Evolutionary conservation across 2,797 vertebrate species (phyloP), one percentile per base, ranked within the genome.

Genomic region (Centroberyx gerrardi): DNA sequence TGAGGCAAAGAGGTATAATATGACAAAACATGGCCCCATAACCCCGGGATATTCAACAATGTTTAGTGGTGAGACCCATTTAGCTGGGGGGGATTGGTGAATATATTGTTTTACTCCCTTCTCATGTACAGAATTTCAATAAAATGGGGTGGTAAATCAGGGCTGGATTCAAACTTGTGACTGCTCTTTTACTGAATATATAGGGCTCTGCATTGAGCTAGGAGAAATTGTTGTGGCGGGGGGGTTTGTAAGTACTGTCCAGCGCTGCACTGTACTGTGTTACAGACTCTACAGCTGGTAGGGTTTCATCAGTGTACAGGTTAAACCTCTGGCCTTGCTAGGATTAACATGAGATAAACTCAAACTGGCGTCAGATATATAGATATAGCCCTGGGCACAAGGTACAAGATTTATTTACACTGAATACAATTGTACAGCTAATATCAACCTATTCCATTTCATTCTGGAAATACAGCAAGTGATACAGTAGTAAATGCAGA

Each of bases 1-100:
- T 96, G 95, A 96, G 96, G 96, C 95, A 94, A 96, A 97, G 95
- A 96, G 96, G 95, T 95, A 97, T 97, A 96, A 96, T 96, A 96
- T 97, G 96, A 96, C 96, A 97, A 95, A 96, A 95, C 95, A 93
- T 63, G 94, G 94, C 95, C 96, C 95, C 94, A 92, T 97, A 96
- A 96, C 96, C 95, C 94, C 88, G 87, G 93, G 95, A 96, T 95
- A 96, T 95, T 88, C 90, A 85, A 95, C 96, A 94, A 95, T 86
- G 85, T 92, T 93, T 93, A 91, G 90, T 83, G 79, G 76, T 76
- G 80, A 87, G 80, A 88, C 81, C 86, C 86, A 90, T 92, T 93
- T 93, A 93, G 82, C 87, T 63, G 65, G 58, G 86, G 22, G 22
- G 77, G 83, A 90, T 84, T 91, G 83, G 88, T 86, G 88, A 93